Evolutionary conservation across 2,888 invertebrate species (phyloP).

Genomic region (Scrobipalpa costella): DNA sequence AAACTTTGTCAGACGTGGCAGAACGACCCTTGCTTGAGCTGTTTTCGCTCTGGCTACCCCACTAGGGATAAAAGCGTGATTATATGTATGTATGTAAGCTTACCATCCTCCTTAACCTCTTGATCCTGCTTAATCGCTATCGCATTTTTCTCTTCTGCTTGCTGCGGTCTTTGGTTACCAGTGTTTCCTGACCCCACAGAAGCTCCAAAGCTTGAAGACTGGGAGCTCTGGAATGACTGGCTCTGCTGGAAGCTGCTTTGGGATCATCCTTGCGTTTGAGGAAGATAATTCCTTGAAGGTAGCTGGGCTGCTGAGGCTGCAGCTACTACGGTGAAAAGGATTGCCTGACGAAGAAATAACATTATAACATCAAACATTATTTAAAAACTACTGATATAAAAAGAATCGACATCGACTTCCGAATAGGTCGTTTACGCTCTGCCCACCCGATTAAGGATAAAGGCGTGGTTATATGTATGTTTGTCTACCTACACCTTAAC

Average conservation of each 20-base stretch:
- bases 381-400: no score
- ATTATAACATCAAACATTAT: background rate
- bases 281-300: slow-evolving; percentile 52
- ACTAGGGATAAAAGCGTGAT: no score
- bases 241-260: slow-evolving; percentile 21
- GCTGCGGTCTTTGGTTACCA: slow-evolving; percentile 56
- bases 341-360: slow-evolving; percentile 46
- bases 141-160: slow-evolving; percentile 58
- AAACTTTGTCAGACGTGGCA: no score
- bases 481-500: no score
- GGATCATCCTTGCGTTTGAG: slow-evolving; percentile 27
- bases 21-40: no score
- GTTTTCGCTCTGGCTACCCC: no score
- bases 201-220: slow-evolving; percentile 28
- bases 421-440: no score
- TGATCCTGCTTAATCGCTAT: slow-evolving; percentile 59
- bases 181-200: slow-evolving; percentile 37
- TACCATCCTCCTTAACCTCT: slow-evolving; percentile 57
- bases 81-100: no score
- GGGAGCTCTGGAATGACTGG: slow-evolving; percentile 31
- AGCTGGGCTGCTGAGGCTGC: slow-evolving; percentile 54
- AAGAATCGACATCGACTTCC: no score
- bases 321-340: slow-evolving; percentile 47
- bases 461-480: no score
- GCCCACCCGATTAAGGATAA: no score